Conservation (phyloP, 2,888 invertebrate genomes). For the Agriopis leucophaearia region DNA sequence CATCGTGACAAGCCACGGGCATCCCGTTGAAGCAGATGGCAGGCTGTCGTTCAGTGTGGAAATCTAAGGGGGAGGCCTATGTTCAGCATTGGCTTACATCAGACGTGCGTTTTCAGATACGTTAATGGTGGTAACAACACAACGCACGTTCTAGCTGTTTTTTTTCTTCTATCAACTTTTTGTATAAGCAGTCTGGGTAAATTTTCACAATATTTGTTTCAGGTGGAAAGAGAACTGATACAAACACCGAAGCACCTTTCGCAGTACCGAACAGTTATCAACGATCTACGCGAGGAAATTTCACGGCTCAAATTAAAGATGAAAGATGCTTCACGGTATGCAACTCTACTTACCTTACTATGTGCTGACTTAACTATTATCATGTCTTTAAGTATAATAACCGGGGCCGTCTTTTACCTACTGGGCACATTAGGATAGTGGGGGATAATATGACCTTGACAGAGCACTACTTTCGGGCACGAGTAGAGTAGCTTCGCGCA, state of each 20-base stretch:
- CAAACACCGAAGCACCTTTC: slow-evolving; percentile 92
- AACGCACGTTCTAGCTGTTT: not conserved
- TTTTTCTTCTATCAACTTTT: not conserved
- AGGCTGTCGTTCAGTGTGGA: too few relatives aligned
- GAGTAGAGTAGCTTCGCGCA: too few relatives aligned
- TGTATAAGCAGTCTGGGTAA: not conserved
- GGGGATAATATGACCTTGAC: too few relatives aligned
- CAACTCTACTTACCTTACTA: not conserved
- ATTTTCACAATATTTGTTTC: slow-evolving; percentile 38
- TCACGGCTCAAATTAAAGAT: slow-evolving; percentile 92
- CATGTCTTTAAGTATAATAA: too few relatives aligned
- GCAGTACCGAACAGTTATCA: slow-evolving; percentile 93
- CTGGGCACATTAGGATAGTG: too few relatives aligned
- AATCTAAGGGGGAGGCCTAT: too few relatives aligned
- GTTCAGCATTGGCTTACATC: too few relatives aligned
- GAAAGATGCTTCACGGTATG: slow-evolving; percentile 88
- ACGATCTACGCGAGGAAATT: slow-evolving; percentile 94
- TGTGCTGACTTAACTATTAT: not conserved
- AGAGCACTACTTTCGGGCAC: too few relatives aligned
- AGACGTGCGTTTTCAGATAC: too few relatives aligned
- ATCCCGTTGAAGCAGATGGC: too few relatives aligned
- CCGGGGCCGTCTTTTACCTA: too few relatives aligned
- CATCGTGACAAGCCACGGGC: too few relatives aligned
- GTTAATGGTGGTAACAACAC: not conserved
- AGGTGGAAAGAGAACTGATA: slow-evolving; percentile 89